Conservation (phyloP, 2,797 vertebrate genomes). For the Onychomys torridus region DNA sequence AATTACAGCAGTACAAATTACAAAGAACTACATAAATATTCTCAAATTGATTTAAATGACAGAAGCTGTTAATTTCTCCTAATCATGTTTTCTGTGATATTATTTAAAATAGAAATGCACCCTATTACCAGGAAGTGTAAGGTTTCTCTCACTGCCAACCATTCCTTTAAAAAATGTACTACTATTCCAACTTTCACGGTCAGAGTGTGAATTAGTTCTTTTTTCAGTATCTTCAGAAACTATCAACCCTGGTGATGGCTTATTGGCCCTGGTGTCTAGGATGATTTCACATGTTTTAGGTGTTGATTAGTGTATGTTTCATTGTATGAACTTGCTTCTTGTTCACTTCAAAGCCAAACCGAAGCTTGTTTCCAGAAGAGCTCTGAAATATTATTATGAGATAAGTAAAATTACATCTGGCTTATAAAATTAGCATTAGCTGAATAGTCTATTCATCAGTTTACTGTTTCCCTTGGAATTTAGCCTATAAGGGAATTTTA, state of each 20-base stretch:
- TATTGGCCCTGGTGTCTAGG: not conserved
- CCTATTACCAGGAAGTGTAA: not conserved
- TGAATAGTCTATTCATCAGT: not conserved
- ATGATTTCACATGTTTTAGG: not conserved
- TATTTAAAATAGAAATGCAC: not conserved
- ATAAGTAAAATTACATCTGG: not conserved
- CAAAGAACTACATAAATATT: not conserved
- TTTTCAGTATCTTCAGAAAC: not conserved
- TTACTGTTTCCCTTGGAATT: not conserved
- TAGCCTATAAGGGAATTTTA: not conserved
- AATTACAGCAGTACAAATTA: not conserved
- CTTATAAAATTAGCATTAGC: not conserved
- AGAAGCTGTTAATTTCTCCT: not conserved
- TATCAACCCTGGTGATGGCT: not conserved
- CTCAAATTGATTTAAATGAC: no score
- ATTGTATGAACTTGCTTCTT: not conserved
- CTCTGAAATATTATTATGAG: not conserved
- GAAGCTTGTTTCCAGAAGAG: not conserved
- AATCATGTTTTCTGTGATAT: not conserved
- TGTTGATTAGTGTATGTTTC: not conserved
- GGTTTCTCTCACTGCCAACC: not conserved
- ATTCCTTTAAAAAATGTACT: not conserved
- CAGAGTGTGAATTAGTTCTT: constrained; percentile 33
- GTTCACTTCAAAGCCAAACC: not conserved
- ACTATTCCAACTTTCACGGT: not conserved